These are phyloP conservation scores for Apis cerana DNA, from an alignment of 1,140 invertebrate genomes.

Conservation along the genomic window DNA sequence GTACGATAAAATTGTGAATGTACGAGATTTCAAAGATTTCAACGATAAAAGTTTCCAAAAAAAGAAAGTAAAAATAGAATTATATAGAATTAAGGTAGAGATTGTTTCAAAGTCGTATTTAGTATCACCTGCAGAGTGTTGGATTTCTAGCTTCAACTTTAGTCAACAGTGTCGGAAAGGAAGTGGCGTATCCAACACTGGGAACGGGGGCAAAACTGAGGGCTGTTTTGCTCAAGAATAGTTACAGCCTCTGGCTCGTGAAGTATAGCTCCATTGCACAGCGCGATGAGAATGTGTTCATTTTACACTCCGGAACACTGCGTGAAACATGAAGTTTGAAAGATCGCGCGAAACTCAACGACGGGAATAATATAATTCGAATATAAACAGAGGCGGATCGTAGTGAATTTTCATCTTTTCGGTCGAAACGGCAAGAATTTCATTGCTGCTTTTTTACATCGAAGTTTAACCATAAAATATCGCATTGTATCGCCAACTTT, in stretches of 20 bases:
- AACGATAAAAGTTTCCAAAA: not conserved
- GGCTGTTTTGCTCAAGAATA: slow-evolving; percentile 25
- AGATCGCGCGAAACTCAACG: not conserved
- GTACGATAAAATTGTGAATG: too few relatives aligned
- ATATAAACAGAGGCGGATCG: not conserved
- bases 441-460: not conserved
- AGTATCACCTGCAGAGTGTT: not conserved
- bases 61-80: not conserved
- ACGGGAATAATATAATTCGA: not conserved
- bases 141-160: not conserved
- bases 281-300: slow-evolving; percentile 18
- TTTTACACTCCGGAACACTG: not conserved
- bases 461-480: not conserved
- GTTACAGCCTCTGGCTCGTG: slow-evolving; percentile 22
- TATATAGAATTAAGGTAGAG: not conserved
- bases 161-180: not conserved
- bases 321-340: slow-evolving; percentile 8
- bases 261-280: slow-evolving; percentile 21
- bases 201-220: slow-evolving; percentile 19
- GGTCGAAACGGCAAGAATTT: too few relatives aligned
- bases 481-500: not conserved
- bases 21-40: too few relatives aligned
- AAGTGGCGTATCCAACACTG: not conserved
- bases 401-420: not conserved
- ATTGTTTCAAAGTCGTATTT: not conserved